Evolutionary conservation across 2,888 invertebrate species (phyloP).

Genomic region (Apamea crenata): DNA sequence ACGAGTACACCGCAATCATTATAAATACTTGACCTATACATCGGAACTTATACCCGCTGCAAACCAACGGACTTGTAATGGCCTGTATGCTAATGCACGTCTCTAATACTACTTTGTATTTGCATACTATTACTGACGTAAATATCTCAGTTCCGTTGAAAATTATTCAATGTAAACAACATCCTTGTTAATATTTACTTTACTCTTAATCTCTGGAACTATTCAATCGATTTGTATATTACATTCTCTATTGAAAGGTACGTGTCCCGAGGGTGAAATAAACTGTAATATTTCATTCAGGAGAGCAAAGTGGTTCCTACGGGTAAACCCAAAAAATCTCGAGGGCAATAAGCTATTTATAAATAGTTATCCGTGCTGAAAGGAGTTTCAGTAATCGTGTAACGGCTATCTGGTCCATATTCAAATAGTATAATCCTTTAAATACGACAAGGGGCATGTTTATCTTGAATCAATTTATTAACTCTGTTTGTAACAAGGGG

Average conservation of each 20-base stretch:
- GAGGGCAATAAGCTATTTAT: constrained; percentile 60
- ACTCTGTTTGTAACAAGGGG: constrained; percentile 71
- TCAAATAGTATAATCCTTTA: constrained; percentile 67
- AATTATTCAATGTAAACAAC: constrained; percentile 37
- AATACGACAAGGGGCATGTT: constrained; percentile 70
- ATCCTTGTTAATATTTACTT: constrained; percentile 44
- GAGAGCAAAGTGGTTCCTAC: constrained; percentile 53
- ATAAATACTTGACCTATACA: constrained; percentile 54
- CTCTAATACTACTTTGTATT: constrained; percentile 56
- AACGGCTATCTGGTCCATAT: constrained; percentile 52
- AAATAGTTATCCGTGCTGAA: constrained; percentile 58
- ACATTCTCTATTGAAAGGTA: constrained; percentile 65
- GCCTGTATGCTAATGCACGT: constrained; percentile 54
- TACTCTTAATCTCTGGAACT: constrained; percentile 53
- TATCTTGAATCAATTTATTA: constrained; percentile 78
- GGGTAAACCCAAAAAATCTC: constrained; percentile 64
- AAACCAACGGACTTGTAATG: constrained; percentile 49
- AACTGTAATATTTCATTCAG: constrained; percentile 64
- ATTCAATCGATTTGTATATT: constrained; percentile 62
- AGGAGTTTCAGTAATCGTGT: constrained; percentile 50
- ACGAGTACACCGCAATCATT: constrained; percentile 49
- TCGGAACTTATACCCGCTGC: constrained; percentile 21
- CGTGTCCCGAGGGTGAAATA: constrained; percentile 58
- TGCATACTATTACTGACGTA: constrained; percentile 51
- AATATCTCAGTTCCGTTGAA: constrained; percentile 38